Base-by-base conservation (phyloP, 2,888 invertebrate species). In the Lepetodrilus schrolli region DNA sequence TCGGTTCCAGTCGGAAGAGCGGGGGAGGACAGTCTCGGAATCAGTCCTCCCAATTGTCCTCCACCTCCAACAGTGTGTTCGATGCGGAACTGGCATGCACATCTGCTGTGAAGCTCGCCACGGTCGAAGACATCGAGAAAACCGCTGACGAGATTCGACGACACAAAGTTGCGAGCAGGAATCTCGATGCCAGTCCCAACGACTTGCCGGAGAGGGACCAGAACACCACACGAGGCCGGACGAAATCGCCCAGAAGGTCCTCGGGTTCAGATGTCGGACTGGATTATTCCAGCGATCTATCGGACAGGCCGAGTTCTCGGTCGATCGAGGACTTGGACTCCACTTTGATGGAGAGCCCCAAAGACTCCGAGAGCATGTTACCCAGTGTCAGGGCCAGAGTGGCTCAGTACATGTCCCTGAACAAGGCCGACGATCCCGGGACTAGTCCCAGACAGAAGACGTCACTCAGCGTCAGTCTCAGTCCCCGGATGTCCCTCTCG, bases 171-270 rank as follows among this genome's bases (percentile, higher is more conserved):
- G 76, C 17, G 71, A 75, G 48, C 73, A 78, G 69, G 65, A 77
- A 70, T 78, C 77, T 23, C 74, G 83, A 82, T 66, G 84, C 83
- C 17, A 84, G 81, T 75, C 83, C 84, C 1, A 76, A 78, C 70
- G 87, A 87, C 70, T 81, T 82, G 13, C 86, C 86, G 5, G 86
- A 86, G 68, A 73, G 83, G 50, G 87, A 87, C 76, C 74, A 68
- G 26, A 58, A 58, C 58, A 30, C 58, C 13, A 26, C 58, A 13
- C 68, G 69, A 17, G 66, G 43, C 23, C 65, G 70, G 17, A 58
- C n/a, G 5, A 70, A 66, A 37, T 20, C 38, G 10, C 66, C 50
- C 23, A 26, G 50, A 69, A 68, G 47, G 36, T 21, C 71, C 8
- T 49, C 48, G 21, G 30, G 21, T 17, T n/a, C 48, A n/a, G 47